phyloP scores from a whole-genome alignment of 37 sponge, comb jelly and placozoan species.

The Oopsacas minuta region DNA sequence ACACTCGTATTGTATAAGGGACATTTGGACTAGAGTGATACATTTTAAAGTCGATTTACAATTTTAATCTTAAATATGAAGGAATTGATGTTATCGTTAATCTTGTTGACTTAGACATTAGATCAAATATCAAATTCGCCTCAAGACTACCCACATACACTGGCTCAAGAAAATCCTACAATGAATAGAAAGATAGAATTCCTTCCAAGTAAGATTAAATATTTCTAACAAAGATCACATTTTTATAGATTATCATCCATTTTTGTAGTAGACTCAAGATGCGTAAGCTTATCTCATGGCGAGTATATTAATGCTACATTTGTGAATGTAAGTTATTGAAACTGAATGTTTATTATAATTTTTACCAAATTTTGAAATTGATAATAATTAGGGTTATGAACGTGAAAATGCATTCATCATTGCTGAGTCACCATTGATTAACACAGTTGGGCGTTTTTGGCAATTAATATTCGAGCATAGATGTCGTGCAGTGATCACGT shows the following conservation, averaged over 20 bases:
- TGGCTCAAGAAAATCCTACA: not conserved
- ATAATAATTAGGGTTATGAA: not conserved
- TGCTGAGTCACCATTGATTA: not conserved
- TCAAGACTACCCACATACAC: not conserved
- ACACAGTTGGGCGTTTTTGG: not conserved
- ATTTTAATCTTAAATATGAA: not conserved
- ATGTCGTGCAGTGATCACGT: not conserved
- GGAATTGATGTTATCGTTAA: not conserved
- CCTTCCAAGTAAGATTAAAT: not conserved
- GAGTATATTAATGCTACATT: not conserved
- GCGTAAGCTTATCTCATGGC: not conserved
- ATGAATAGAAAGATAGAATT: conserved; percentile 2
- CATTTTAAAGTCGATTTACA: too few species aligned
- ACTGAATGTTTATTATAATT: not conserved
- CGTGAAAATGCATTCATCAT: not conserved
- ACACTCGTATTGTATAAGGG: too few species aligned
- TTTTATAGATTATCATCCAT: not conserved
- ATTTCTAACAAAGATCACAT: not conserved
- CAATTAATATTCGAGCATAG: not conserved
- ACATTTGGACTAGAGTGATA: too few species aligned
- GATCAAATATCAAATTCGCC: not conserved
- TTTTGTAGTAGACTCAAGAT: not conserved
- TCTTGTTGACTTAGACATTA: not conserved
- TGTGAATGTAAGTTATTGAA: not conserved
- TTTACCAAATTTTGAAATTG: too few species aligned